These are phyloP conservation scores for Antitype chi DNA, from an alignment of 2,888 invertebrate species.

Conservation along the genomic window DNA sequence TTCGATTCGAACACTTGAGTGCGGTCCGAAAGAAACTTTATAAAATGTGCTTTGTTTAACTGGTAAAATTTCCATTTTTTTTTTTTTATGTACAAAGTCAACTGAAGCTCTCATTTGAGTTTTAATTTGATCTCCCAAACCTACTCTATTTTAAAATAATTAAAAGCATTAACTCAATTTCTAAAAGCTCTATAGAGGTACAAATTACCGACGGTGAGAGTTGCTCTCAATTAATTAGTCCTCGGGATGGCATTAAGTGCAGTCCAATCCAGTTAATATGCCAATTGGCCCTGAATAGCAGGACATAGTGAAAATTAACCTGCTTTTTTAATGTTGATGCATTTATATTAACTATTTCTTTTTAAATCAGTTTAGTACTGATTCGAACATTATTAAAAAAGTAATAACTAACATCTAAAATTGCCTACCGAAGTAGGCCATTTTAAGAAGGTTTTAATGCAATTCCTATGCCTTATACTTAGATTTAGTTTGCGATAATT, in stretches of 20 bases:
- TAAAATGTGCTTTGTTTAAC: background rate
- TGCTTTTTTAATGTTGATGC: conserved; percentile 16
- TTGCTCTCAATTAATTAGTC: conserved; percentile 44
- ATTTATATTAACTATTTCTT: background rate
- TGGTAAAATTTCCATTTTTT: background rate
- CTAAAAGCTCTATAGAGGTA: background rate
- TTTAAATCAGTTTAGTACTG: background rate
- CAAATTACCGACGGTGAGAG: conserved; percentile 31
- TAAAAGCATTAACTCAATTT: conserved; percentile 1
- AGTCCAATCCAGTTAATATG: conserved; percentile 21
- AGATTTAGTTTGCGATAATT: background rate
- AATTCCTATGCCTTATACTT: background rate
- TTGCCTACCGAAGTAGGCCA: background rate
- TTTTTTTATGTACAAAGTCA: background rate
- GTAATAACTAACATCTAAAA: background rate
- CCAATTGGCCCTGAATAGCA: conserved; percentile 14
- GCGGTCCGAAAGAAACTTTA: background rate
- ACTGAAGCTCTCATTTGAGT: background rate
- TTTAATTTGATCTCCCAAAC: background rate
- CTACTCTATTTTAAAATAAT: background rate
- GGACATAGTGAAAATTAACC: conserved; percentile 12
- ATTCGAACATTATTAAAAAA: background rate
- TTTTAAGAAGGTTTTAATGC: background rate
- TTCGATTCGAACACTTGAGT: background rate
- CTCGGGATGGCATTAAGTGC: conserved; percentile 41